phyloP scores from a whole-genome alignment of 2,113 vertebrate genomes.

The Malurus cyaneus region DNA sequence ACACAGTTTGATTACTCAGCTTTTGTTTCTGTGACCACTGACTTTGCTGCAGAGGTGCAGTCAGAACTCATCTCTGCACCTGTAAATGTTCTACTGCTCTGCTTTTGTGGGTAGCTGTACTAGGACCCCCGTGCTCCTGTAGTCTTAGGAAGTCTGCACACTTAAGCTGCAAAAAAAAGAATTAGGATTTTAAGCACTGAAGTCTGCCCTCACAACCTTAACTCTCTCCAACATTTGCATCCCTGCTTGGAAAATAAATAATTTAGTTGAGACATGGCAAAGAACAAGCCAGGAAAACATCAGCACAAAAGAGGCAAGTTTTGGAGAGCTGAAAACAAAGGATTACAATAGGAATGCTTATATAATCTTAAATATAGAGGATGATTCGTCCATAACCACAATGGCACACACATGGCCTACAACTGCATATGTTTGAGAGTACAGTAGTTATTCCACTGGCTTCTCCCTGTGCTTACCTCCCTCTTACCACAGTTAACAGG shows the following conservation, averaged over 20 bases:
- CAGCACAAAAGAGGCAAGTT: background rate
- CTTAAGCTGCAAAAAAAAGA: background rate
- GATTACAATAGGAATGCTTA: constrained; percentile 45
- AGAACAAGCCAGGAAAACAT: constrained; percentile 19
- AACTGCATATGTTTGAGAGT: background rate
- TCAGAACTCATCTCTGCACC: background rate
- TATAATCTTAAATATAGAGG: constrained; percentile 41
- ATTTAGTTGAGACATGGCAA: background rate
- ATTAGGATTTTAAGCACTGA: background rate
- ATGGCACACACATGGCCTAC: background rate
- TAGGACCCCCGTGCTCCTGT: fast-evolving
- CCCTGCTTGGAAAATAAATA: constrained; percentile 10
- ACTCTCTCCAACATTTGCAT: background rate
- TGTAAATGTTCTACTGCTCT: background rate
- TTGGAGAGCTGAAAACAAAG: constrained; percentile 13
- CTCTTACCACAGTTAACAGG: background rate
- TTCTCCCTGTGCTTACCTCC: background rate
- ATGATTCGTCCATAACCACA: constrained; percentile 31
- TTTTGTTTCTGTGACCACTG: background rate
- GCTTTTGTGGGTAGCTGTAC: background rate
- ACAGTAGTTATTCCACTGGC: background rate
- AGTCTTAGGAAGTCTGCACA: background rate
- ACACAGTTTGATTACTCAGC: background rate
- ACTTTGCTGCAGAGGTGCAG: background rate
- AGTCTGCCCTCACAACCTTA: background rate